Evolutionary conservation across 2,888 invertebrate species (phyloP).

Genomic region (Tiliacea aurago): DNA sequence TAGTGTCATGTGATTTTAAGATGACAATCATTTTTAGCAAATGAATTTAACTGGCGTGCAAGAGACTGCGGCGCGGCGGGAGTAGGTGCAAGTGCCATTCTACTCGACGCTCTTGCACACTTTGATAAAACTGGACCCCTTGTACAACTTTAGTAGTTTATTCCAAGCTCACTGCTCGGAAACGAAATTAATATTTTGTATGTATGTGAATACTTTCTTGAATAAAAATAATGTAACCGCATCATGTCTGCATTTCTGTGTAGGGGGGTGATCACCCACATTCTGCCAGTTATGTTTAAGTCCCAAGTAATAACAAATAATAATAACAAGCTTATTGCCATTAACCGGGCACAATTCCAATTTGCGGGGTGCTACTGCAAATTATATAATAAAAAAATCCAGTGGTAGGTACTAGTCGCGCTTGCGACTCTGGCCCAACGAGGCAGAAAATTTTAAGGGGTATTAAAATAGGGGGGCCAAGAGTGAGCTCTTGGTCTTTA

Average conservation of each 20-base stretch:
- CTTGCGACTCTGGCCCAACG: neutral
- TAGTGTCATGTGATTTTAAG: constrained; percentile 24
- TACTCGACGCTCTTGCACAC: constrained; percentile 15
- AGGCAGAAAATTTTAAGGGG: neutral
- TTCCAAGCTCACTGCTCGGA: constrained; percentile 3
- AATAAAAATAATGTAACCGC: neutral
- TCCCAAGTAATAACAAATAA: neutral
- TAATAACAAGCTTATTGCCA: neutral
- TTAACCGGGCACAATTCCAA: neutral
- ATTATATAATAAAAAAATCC: neutral
- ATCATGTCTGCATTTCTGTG: neutral
- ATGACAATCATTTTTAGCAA: constrained; percentile 25
- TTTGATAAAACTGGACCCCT: constrained; percentile 11
- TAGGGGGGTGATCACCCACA: neutral
- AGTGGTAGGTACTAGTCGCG: neutral
- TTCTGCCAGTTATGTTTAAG: neutral
- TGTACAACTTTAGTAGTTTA: constrained; percentile 27
- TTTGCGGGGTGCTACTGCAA: neutral
- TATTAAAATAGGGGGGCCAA: too few species aligned
- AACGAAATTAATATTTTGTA: neutral
- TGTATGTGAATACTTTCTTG: neutral
- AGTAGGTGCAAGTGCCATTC: constrained; percentile 6
- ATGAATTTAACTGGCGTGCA: neutral
- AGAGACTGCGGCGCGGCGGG: neutral
- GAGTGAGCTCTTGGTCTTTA: too few species aligned